Base-by-base conservation (phyloP, 2,113 vertebrate genomes). In the Chrysemys picta region DNA sequence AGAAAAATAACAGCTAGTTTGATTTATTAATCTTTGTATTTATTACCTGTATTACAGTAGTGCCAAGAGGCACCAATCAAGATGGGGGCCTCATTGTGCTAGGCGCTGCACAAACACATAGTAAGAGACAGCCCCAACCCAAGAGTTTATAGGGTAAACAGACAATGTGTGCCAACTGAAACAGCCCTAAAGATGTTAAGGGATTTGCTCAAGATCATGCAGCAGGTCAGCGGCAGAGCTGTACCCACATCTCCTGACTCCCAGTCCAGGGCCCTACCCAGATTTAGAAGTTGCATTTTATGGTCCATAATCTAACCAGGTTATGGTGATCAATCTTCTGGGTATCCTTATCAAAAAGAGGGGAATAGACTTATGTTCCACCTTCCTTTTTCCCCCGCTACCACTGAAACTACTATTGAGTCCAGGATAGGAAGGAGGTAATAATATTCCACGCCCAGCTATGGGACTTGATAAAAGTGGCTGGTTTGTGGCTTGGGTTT, bases 181-280 rank as follows among this genome's bases (percentile, higher is more conserved):
- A 53, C 19, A 57, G 1, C 25, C 42, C 1, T 0, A 0, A 57
- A 29, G 50, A 9, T 8, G 45, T 13, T 52, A 72, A 27, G 21
- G 4, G 22, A 3, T 14, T 38, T 35, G 59, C 65, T 38, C 22
- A 76, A 84, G 25, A 50, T 45, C 17, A 69, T 1, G 5, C 19
- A 27, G 75, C 22, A 45, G 75, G 21, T 42, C n/a, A 76, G 38
- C 4, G 10, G 75, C 42, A 47, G 24, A 78, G 42, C 42, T 27
- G 12, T 27, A 47, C 42, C 10, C 8, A n/a, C n/a, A 72, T 19
- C 75, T 78, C 38, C 38, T 16, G 42, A 27, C 21, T 27, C 42
- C 42, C 24, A 47, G 25, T 47, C 65, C 25, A 52, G 25, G 8
- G 16, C 62, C 69, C 12, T 53, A 82, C 27, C 8, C 59, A 54